Base-by-base conservation (phyloP, 2,113 vertebrate species). In the Oncorhynchus keta region DNA sequence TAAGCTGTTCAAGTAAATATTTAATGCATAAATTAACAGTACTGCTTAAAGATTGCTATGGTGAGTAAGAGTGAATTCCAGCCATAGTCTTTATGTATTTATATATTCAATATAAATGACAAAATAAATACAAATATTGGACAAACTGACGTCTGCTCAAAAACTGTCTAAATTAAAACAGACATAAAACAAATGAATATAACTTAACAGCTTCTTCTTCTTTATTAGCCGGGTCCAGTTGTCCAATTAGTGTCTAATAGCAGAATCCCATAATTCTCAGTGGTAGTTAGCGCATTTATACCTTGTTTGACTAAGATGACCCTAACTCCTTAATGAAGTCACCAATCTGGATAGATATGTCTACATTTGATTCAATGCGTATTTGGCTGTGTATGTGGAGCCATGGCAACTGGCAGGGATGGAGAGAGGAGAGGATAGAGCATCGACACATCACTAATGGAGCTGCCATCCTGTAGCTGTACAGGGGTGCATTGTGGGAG, bases 351-450 rank as follows among this genome's bases (percentile, higher is more conserved):
- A 55, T 55, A 11, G 39, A 45, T 45, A 55, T 32, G 35, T 8
- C 13, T 70, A 22, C n/a, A 49, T 75, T 79, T 69, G 62, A 18
- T 45, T 64, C 62, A 14, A 57, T 0, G 74, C 26, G 75, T 73
- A 61, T 75, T 81, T 67, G 20, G 32, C 26, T 32, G 24, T 45
- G 45, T 80, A 28, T 30, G 2, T 32, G 61, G 39, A 18, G 78
- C 67, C 59, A 70, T 68, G 76, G 74, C 69, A 81, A 78, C 70
- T 79, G 81, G 45, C 70, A 78, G 73, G 65, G 51, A 80, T 49
- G 39, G n/a, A 72, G 65, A 55, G 24, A 45, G 65, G 68, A 69
- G 28, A 45, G 65, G 65, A 18, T 13, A 22, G 64, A 24, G 64
- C 11, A 28, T 9, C 3, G 71, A 70, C 39, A 79, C 73, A 83